Base-by-base conservation (phyloP, 2,888 invertebrate genomes). In the Anoplius nigerrimus region DNA sequence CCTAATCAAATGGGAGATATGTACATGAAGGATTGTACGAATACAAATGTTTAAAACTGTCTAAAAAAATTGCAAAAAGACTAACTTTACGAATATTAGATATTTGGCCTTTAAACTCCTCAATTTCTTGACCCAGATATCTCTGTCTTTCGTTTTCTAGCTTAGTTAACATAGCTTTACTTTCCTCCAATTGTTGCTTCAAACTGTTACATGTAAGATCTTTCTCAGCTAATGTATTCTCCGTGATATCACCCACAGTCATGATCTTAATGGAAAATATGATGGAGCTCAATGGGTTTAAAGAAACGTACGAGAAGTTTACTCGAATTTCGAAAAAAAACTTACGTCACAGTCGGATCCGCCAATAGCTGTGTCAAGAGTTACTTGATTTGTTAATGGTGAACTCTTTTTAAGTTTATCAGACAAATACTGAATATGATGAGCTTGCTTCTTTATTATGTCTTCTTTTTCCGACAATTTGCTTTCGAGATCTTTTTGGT, bases 61-160 rank as follows among this genome's bases (percentile, higher is more conserved):
- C 34, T 56, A 16, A 18, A 56, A 57, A 5, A 57, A 5, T 53
- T 3, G 64, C 61, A 71, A 63, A 68, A 71, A 53, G 69, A 86
- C 86, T 66, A 82, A 87, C 87, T 84, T 87, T 83, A 75, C 84
- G 77, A 45, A 83, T 62, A 65, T 63, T 61, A 70, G 66, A 60
- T 64, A 84, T 64, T 65, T 76, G 74, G 24, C 66, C 62, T 34
- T 76, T 66, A 53, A 86, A 66, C 48, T 80, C 63, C 61, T 78
- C 63, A 21, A 82, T 76, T 62, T 78, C 72, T 51, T 76, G 76
- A 46, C 71, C 66, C 79, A 70, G 34, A 86, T 56, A 54, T 76
- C 76, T 53, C 62, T 78, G 66, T 45, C 72, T 76, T 54, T 80
- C 75, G 56, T 80, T 70, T 61, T 69, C 20, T 62, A 70, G 54